phyloP scores from a whole-genome alignment of 2,888 invertebrate genomes.

The Torymus aiolomorphi region DNA sequence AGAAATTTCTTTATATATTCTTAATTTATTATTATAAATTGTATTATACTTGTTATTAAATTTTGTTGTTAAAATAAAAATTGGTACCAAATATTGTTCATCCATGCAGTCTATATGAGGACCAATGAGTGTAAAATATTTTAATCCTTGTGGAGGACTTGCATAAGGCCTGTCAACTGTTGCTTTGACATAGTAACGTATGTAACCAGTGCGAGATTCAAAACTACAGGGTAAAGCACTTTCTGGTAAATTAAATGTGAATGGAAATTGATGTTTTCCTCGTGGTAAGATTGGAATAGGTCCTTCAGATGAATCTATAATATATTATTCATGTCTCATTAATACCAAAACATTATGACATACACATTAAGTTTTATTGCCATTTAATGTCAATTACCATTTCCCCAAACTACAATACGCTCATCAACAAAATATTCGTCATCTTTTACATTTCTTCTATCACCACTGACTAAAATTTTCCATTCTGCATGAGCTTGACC shows the following conservation, averaged over 20 bases:
- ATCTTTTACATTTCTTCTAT: conserved; percentile 84
- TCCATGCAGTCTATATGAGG: conserved; percentile 89
- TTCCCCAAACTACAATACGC: conserved; percentile 84
- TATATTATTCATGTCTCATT: conserved; percentile 24
- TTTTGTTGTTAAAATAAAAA: not conserved
- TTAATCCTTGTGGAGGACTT: conserved; percentile 87
- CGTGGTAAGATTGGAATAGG: conserved; percentile 83
- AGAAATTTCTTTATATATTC: not conserved
- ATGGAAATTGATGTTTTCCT: conserved; percentile 83
- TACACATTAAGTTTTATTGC: not conserved
- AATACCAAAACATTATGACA: not conserved
- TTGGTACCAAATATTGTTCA: conserved; percentile 82
- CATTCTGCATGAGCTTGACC: conserved; percentile 87
- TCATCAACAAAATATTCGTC: conserved; percentile 88
- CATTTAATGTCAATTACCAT: conserved; percentile 76
- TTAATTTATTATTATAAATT: not conserved
- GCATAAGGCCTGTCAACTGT: conserved; percentile 87
- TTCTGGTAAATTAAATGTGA: conserved; percentile 84
- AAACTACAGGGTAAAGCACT: conserved; percentile 86
- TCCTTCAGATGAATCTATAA: conserved; percentile 78
- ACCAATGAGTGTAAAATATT: conserved; percentile 87
- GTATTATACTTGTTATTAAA: not conserved
- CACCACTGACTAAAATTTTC: conserved; percentile 86
- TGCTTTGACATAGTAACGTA: conserved; percentile 84
- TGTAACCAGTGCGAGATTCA: conserved; percentile 84